phyloP scores from a whole-genome alignment of 2,888 invertebrate genomes.

The Hyalella azteca region DNA sequence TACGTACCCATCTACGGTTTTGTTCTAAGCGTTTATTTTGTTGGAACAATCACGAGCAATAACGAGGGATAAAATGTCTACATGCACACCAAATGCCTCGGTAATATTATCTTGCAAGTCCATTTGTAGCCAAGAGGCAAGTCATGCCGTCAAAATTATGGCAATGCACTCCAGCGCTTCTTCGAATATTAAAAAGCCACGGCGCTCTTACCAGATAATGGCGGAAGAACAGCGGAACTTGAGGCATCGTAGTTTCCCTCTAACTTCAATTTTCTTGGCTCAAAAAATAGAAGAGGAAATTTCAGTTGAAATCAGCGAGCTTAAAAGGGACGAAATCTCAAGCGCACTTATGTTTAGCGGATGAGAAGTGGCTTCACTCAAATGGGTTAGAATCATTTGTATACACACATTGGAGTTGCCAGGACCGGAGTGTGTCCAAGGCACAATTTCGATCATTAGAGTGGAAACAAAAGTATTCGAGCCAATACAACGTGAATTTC shows the following conservation, averaged over 20 bases:
- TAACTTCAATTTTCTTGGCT: not conserved
- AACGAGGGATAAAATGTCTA: no score
- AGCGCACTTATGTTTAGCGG: not conserved
- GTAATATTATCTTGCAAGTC: not conserved
- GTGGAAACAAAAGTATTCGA: no score
- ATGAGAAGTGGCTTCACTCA: constrained; percentile 15
- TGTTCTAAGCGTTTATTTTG: no score
- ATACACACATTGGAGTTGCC: no score
- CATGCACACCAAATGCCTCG: no score
- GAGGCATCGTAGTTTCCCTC: not conserved
- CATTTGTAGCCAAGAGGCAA: constrained; percentile 6
- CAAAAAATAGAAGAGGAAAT: not conserved
- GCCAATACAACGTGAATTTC: no score
- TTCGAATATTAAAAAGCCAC: constrained; percentile 15
- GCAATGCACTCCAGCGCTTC: constrained; percentile 5
- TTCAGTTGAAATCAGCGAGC: not conserved
- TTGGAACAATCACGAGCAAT: no score
- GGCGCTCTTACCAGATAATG: constrained; percentile 5
- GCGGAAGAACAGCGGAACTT: not conserved
- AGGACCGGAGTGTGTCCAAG: no score
- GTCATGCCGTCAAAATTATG: not conserved
- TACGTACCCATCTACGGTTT: no score
- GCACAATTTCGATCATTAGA: no score
- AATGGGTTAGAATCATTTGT: no score
- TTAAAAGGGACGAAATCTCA: constrained; percentile 17